Conservation (phyloP, 2,888 invertebrate genomes). For the Ennomos quercinarius region DNA sequence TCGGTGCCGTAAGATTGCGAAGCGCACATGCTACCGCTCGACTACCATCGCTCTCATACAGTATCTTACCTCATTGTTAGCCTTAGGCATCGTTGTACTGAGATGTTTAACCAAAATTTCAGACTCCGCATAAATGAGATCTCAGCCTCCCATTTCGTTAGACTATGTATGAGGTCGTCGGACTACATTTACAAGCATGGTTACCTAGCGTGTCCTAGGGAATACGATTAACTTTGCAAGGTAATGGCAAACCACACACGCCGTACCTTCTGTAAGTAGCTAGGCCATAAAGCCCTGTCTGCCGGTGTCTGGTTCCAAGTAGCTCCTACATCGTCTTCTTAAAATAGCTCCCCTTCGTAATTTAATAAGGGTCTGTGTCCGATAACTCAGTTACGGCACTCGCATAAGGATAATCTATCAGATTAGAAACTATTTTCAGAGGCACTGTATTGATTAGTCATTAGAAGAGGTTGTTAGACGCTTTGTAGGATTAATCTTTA, state of each 20-base stretch:
- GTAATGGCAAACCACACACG: slow-evolving; percentile 20
- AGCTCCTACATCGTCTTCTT: slow-evolving; percentile 25
- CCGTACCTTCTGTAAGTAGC: slow-evolving; percentile 15
- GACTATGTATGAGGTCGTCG: slow-evolving; percentile 17
- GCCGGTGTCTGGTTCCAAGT: slow-evolving; percentile 19
- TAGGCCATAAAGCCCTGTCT: slow-evolving; percentile 10
- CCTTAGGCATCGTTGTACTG: too few relatives aligned
- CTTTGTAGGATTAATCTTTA: slow-evolving; percentile 7
- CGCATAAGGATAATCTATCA: slow-evolving; percentile 30
- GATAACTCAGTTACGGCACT: slow-evolving; percentile 31
- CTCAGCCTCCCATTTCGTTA: too few relatives aligned
- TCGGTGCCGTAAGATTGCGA: too few relatives aligned
- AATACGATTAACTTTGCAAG: slow-evolving; percentile 27
- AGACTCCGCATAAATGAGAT: too few relatives aligned
- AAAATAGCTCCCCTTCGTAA: slow-evolving; percentile 37
- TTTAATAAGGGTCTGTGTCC: slow-evolving; percentile 27
- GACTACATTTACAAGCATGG: slow-evolving; percentile 15
- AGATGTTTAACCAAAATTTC: too few relatives aligned
- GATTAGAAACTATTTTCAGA: slow-evolving; percentile 30
- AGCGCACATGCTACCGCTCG: too few relatives aligned
- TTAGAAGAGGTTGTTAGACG: slow-evolving; percentile 19
- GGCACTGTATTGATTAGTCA: slow-evolving; percentile 14
- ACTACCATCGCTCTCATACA: too few relatives aligned
- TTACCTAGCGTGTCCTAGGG: slow-evolving; percentile 18
- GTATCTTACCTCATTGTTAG: too few relatives aligned